phyloP scores from a whole-genome alignment of 1,140 invertebrate genomes.

The Drosophila littoralis region DNA sequence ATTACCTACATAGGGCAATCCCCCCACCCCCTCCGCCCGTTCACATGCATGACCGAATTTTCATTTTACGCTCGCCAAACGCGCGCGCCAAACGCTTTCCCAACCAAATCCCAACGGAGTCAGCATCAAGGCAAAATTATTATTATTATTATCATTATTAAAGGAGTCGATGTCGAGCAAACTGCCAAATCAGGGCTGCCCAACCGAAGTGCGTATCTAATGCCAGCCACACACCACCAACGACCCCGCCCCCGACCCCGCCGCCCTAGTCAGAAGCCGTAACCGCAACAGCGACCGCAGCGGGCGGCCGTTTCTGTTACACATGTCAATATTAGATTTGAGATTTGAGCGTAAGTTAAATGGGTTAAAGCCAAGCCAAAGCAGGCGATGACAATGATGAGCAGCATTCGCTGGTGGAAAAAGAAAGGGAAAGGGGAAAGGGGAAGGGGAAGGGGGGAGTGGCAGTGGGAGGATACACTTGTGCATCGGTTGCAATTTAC shows the following conservation, averaged over 20 bases:
- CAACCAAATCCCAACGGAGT: slow-evolving; percentile 61
- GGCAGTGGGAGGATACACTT: slow-evolving; percentile 30
- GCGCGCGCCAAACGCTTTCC: neutral
- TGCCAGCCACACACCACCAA: slow-evolving; percentile 39
- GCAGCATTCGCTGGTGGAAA: neutral
- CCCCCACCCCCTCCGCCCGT: slow-evolving; percentile 7
- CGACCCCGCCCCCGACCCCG: slow-evolving; percentile 27
- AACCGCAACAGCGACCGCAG: slow-evolving; percentile 48
- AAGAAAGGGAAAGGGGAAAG: neutral
- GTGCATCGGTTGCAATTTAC: slow-evolving; percentile 52
- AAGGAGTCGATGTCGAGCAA: slow-evolving; percentile 61
- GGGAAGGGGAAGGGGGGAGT: neutral
- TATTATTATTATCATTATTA: slow-evolving; percentile 77
- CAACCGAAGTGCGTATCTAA: slow-evolving; percentile 68
- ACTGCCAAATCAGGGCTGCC: slow-evolving; percentile 50
- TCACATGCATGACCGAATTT: slow-evolving; percentile 75
- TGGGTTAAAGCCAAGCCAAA: slow-evolving; percentile 53
- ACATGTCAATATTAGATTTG: slow-evolving; percentile 73
- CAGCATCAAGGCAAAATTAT: slow-evolving; percentile 66
- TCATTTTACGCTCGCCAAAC: slow-evolving; percentile 67
- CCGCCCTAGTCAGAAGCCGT: too few species aligned
- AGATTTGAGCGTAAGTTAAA: slow-evolving; percentile 68
- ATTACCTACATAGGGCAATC: slow-evolving; percentile 50
- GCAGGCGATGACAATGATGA: neutral
- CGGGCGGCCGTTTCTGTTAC: slow-evolving; percentile 40